A percentile compares a stretch with the other conserved stretches of the same genome.
Conservation (phyloP, 2,888 invertebrate species). For the Steinernema hermaphroditum region DNA sequence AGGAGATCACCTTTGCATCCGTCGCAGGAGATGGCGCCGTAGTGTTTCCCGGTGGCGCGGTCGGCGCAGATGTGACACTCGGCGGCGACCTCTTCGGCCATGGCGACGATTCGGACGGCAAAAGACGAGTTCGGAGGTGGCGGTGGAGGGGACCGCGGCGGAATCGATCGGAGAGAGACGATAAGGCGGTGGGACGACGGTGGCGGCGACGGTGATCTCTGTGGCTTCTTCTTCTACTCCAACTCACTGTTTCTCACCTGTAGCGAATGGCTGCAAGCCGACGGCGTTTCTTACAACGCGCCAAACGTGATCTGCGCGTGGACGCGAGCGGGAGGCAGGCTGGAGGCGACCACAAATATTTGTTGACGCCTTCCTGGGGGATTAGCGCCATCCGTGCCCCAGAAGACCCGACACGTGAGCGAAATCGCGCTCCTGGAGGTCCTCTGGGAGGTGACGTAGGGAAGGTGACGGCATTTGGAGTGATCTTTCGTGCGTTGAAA, state of each 20-base stretch:
- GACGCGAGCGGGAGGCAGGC: conserved; percentile 18
- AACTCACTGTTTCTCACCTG: background rate
- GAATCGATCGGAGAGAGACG: conserved; percentile 26
- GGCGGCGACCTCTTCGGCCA: conserved; percentile 23
- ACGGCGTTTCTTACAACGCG: conserved; percentile 16
- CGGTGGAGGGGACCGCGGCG: background rate
- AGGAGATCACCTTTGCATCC: conserved; percentile 59
- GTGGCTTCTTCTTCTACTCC: background rate
- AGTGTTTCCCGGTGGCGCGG: conserved; percentile 64
- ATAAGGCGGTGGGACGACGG: background rate
- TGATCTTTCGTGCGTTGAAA: no score
- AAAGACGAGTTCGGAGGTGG: background rate
- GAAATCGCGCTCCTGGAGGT: no score
- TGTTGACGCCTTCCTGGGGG: conserved; percentile 25
- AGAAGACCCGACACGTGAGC: no score
- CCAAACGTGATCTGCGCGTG: conserved; percentile 18
- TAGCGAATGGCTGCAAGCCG: background rate
- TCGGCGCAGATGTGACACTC: conserved; percentile 62
- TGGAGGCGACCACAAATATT: background rate
- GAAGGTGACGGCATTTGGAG: no score
- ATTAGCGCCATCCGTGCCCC: background rate
- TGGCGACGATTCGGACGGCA: background rate
- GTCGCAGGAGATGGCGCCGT: conserved; percentile 61
- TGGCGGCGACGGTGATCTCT: conserved; percentile 13
- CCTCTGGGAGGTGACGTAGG: no score